Percentiles rank a stretch among this genome's conserved stretches.
These are phyloP conservation scores for Bimastos eiseni DNA, from an alignment of 2,888 invertebrate species.

Conservation along the genomic window DNA sequence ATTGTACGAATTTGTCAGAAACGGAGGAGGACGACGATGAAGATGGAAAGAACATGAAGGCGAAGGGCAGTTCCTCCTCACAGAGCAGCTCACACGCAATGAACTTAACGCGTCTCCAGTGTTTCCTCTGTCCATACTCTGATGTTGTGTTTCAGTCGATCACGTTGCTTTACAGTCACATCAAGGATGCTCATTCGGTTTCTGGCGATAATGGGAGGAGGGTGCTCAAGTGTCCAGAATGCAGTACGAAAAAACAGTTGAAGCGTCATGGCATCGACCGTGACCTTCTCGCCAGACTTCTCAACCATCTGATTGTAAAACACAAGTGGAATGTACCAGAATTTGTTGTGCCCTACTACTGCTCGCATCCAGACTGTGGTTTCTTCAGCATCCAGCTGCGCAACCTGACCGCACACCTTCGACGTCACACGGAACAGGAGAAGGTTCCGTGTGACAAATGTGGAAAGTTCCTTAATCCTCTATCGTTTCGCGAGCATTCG, in stretches of 20 bases:
- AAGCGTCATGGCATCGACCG: not conserved
- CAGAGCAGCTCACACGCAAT: not conserved
- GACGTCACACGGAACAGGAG: constrained; percentile 13
- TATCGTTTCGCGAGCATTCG: not conserved
- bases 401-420: not conserved
- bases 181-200: not conserved
- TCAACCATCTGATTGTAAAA: constrained; percentile 19
- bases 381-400: not conserved
- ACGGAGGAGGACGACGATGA: not conserved
- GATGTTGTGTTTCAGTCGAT: not conserved
- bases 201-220: not conserved
- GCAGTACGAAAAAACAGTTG: not conserved
- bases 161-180: not conserved
- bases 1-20: not conserved
- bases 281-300: not conserved
- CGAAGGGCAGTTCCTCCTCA: not conserved
- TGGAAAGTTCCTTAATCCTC: not conserved
- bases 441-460: constrained; percentile 7
- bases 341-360: constrained; percentile 22
- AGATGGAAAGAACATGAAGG: constrained; percentile 9
- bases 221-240: constrained; percentile 3
- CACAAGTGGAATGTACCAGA: constrained; percentile 24
- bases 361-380: not conserved
- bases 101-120: not conserved
- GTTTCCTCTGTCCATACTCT: not conserved